Conservation (phyloP, 2,113 vertebrate species). For the Lepus americanus region DNA sequence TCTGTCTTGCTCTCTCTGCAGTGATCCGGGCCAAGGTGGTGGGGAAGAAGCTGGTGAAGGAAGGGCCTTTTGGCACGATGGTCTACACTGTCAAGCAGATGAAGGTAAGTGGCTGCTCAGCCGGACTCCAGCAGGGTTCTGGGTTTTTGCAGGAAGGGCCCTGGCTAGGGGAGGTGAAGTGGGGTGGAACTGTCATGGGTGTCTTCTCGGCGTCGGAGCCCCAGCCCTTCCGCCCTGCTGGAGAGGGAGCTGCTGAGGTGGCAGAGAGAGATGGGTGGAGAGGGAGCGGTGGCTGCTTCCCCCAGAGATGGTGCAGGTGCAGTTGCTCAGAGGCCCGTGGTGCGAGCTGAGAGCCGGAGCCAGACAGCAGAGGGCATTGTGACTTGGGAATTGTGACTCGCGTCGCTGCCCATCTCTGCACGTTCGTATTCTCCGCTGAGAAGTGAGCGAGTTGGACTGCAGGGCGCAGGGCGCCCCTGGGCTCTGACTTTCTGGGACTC, state of each 20-base stretch:
- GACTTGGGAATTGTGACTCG: not conserved
- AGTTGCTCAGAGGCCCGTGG: not conserved
- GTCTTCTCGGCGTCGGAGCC: not conserved
- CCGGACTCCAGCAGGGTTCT: not conserved
- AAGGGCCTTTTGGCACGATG: constrained; percentile 95
- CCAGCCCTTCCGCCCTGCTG: not conserved
- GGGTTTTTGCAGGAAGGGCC: not conserved
- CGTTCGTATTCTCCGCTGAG: not conserved
- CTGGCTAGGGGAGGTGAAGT: not conserved
- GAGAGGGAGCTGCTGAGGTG: not conserved
- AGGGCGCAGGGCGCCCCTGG: not conserved
- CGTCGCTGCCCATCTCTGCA: not conserved
- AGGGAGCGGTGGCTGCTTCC: not conserved
- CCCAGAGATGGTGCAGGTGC: not conserved
- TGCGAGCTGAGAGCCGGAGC: constrained; percentile 7
- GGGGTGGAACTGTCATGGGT: not conserved
- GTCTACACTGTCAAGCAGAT: constrained; percentile 98
- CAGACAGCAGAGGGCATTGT: not conserved
- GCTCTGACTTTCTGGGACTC: not conserved
- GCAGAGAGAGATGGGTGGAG: not conserved
- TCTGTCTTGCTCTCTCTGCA: constrained; percentile 85
- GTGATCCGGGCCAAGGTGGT: constrained; percentile 98
- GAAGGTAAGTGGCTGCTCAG: constrained; percentile 91
- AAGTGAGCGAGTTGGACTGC: not conserved
- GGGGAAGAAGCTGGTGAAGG: constrained; percentile 96